A percentile compares a stretch with the other conserved stretches of the same genome.
phyloP scores from a whole-genome alignment of 2,797 vertebrate genomes.

The Loriculus beryllinus region DNA sequence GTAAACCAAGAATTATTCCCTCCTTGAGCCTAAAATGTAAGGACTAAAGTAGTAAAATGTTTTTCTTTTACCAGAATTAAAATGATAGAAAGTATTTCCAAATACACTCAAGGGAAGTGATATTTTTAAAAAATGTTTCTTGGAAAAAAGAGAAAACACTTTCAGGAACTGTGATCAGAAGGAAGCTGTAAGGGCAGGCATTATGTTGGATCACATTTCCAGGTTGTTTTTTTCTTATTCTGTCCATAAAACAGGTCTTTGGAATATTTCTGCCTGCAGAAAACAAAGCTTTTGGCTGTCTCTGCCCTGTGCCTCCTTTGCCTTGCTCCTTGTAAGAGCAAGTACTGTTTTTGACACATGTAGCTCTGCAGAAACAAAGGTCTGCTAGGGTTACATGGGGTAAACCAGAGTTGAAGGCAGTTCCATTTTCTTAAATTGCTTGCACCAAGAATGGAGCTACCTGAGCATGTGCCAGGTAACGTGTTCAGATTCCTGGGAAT shows the following conservation, averaged over 20 bases:
- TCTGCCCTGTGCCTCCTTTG: neutral
- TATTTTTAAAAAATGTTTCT: neutral
- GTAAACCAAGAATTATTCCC: neutral
- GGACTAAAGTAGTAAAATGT: neutral
- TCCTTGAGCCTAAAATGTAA: neutral
- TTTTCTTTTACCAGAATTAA: neutral
- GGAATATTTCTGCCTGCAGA: neutral
- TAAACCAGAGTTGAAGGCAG: neutral
- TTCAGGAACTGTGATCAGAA: neutral
- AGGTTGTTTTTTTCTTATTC: neutral
- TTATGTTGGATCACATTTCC: neutral
- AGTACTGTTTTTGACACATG: accelerated
- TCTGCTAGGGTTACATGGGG: neutral
- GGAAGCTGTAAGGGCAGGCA: neutral
- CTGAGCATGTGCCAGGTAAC: neutral
- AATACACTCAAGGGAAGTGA: accelerated
- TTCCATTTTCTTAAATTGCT: neutral
- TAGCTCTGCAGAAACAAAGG: neutral
- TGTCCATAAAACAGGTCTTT: neutral
- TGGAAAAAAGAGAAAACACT: neutral
- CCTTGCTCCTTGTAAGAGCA: neutral
- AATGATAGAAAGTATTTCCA: neutral
- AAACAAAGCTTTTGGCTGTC: neutral
- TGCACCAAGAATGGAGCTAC: neutral
- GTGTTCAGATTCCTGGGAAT: neutral